Base-by-base conservation (phyloP, 1,140 invertebrate species). In the Idris sp. region DNA sequence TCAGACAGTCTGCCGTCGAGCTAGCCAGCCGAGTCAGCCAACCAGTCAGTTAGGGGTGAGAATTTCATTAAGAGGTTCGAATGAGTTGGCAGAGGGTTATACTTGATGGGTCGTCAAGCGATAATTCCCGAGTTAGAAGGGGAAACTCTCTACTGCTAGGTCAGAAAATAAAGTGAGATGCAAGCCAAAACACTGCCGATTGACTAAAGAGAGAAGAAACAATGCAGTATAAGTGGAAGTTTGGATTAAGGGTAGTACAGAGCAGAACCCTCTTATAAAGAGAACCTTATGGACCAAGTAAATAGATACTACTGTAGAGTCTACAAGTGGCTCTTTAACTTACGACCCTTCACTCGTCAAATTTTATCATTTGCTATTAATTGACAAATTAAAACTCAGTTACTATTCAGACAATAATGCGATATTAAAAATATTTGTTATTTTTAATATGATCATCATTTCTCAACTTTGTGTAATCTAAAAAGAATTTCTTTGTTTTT, bases 11-110 rank as follows among this genome's bases (percentile, higher is more conserved):
- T 84, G 84, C 61, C 58, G 68, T 54, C 49, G 54, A 80, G 77
- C 74, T 77, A 81, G 77, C 76, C 77, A 56, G 51, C 58, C 56
- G 44, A 72, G 51, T 72, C 67, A 80, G 74, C 65, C 69, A 74
- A 69, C 73, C 71, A 79, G 78, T 77, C 79, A 83, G 85, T 85
- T 81, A 84, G 85, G 87, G 87, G 86, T 87, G 87, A 88, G 86
- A 88, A 88, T 88, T 88, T 88, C 87, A 88, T 88, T 88, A 88
- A 88, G 87, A 88, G 87, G 85, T 87, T 86, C 85, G 86, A 88
- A 88, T 86, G 86, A 86, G 83, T 87, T 82, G 81, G 77, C 82
- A 80, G 84, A 86, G 84, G 84, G 84, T 81, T 86, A 86, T 87
- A 84, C 79, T 87, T 86, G 87, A 87, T 88, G 85, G 85, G 81